Evolutionary conservation across 2,888 invertebrate genomes (phyloP).

Genomic region (Parnassius mnemosyne): DNA sequence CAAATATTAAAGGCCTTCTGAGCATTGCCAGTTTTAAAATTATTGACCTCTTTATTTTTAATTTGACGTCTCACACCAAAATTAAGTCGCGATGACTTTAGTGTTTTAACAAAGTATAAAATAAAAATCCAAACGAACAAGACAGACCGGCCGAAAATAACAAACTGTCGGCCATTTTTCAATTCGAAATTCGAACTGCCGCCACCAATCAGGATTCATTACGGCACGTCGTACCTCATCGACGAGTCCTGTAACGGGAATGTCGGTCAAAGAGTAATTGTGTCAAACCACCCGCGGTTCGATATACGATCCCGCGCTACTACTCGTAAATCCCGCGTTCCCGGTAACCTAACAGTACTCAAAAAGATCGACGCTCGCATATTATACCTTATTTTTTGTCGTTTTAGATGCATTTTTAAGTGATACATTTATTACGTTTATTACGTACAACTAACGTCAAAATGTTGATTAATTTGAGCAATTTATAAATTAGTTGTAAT

Average conservation of each 20-base stretch:
- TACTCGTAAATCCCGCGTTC: slow-evolving; percentile 41
- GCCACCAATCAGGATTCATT: slow-evolving; percentile 25
- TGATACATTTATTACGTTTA: neutral
- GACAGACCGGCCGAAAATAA: slow-evolving; percentile 18
- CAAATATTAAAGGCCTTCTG: no score
- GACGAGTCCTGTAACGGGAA: slow-evolving; percentile 35
- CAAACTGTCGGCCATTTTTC: slow-evolving; percentile 17
- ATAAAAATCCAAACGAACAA: slow-evolving; percentile 8
- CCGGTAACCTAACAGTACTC: slow-evolving; percentile 56
- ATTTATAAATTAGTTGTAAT: slow-evolving; percentile 19
- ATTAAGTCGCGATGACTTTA: slow-evolving; percentile 12
- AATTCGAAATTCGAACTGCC: slow-evolving; percentile 24
- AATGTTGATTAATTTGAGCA: slow-evolving; percentile 4
- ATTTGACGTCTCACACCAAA: neutral
- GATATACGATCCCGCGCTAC: slow-evolving; percentile 35
- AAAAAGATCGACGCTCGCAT: slow-evolving; percentile 31
- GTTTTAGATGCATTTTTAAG: slow-evolving; percentile 3
- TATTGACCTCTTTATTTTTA: neutral
- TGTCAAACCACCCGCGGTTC: slow-evolving; percentile 58
- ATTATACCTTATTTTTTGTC: neutral
- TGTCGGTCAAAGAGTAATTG: slow-evolving; percentile 64
- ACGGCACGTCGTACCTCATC: slow-evolving; percentile 29
- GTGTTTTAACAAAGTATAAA: slow-evolving; percentile 15
- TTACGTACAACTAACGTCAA: slow-evolving; percentile 17
- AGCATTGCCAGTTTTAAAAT: no score